Percentiles rank a stretch among this genome's conserved stretches.
These are phyloP conservation scores for Apistogramma diplotaenia DNA, from an alignment of 2,113 vertebrate genomes.

Conservation along the genomic window DNA sequence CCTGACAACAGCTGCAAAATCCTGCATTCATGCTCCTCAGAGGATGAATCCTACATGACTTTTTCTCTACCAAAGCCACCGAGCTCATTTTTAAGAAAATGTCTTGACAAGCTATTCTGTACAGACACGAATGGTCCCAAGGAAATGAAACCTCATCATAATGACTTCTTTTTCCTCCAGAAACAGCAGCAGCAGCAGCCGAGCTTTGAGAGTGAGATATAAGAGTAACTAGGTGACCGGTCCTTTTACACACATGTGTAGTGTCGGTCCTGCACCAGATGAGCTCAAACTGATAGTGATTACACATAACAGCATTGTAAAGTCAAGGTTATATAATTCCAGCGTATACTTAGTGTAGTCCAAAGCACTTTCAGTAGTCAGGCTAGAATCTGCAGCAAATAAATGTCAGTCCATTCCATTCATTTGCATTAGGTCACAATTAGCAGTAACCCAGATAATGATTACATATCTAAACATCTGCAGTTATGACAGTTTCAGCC, in stretches of 20 bases:
- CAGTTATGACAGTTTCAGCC: neutral
- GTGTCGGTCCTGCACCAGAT: neutral
- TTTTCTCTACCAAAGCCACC: neutral
- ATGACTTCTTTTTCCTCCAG: neutral
- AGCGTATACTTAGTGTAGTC: neutral
- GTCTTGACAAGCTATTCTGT: neutral
- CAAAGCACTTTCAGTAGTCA: neutral
- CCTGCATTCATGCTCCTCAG: neutral
- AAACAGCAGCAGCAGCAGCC: neutral
- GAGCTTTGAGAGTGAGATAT: neutral
- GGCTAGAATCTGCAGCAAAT: neutral
- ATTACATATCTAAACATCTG: neutral
- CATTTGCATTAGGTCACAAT: neutral
- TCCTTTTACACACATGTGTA: neutral
- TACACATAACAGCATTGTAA: neutral
- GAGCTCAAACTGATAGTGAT: neutral
- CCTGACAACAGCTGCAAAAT: neutral
- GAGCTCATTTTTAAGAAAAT: neutral
- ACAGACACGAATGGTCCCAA: neutral
- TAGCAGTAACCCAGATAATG: neutral
- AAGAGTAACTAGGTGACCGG: neutral
- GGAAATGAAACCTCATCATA: neutral
- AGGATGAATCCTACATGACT: neutral
- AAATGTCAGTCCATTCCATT: neutral
- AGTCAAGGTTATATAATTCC: neutral